phyloP scores from a whole-genome alignment of 2,888 invertebrate species.

The Drosophila paucipuncta region DNA sequence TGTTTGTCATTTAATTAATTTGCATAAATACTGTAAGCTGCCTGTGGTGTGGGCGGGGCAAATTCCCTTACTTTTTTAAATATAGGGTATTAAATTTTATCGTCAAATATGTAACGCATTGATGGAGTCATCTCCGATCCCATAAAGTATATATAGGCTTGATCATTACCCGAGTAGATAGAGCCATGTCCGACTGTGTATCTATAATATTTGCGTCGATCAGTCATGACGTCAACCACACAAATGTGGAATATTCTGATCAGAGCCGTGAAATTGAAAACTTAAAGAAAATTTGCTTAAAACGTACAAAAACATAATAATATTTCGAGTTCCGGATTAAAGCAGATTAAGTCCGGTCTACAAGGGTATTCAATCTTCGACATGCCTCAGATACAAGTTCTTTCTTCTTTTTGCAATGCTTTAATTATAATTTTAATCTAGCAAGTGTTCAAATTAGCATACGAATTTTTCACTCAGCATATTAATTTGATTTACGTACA shows the following conservation, averaged over 20 bases:
- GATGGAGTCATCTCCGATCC: not conserved
- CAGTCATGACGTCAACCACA: not conserved
- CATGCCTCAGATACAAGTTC: not conserved
- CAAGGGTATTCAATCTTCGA: not conserved
- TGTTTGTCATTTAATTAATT: constrained; percentile 80
- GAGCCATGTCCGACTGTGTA: not conserved
- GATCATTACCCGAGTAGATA: not conserved
- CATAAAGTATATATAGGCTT: not conserved
- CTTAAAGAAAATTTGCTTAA: not conserved
- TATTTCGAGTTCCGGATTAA: not conserved
- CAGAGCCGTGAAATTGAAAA: not conserved
- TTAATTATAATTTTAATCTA: constrained; percentile 72
- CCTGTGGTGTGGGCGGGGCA: constrained; percentile 5
- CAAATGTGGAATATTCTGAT: not conserved
- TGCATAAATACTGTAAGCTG: constrained; percentile 69
- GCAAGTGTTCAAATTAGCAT: constrained; percentile 73
- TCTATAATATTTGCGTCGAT: not conserved
- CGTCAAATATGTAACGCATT: not conserved
- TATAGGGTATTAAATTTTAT: not conserved
- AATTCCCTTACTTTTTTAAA: not conserved
- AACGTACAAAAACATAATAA: not conserved
- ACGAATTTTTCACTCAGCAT: constrained; percentile 48
- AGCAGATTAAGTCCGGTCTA: not conserved
- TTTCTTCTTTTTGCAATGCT: constrained; percentile 24
- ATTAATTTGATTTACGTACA: constrained; percentile 53